Evolutionary conservation across 2,888 invertebrate species (phyloP).

Genomic region (Creontiades dilutus): DNA sequence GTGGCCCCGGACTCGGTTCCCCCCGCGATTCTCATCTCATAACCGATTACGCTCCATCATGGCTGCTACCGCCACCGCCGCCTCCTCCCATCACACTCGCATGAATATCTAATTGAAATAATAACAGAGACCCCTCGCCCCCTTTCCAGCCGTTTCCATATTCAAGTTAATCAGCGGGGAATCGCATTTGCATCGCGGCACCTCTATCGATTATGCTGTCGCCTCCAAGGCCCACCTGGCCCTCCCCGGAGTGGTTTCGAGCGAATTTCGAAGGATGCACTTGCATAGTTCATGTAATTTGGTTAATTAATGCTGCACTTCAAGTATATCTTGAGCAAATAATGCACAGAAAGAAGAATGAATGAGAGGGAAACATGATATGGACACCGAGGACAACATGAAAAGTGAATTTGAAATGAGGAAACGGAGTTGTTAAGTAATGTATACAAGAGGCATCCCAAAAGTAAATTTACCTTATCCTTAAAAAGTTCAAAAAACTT

Average conservation of each 20-base stretch:
- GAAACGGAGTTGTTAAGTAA: too few relatives aligned
- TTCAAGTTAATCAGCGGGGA: not conserved
- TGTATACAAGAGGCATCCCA: too few relatives aligned
- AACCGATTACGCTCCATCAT: conserved; percentile 50
- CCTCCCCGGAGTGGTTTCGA: not conserved
- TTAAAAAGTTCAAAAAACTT: too few relatives aligned
- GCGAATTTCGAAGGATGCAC: not conserved
- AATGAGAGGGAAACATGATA: too few relatives aligned
- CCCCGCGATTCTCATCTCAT: conserved; percentile 34
- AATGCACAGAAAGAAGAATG: too few relatives aligned
- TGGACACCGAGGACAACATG: too few relatives aligned
- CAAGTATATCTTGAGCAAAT: too few relatives aligned
- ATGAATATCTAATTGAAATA: conserved; percentile 27
- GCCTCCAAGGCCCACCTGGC: not conserved
- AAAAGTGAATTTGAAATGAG: too few relatives aligned
- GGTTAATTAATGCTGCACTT: too few relatives aligned
- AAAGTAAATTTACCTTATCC: too few relatives aligned
- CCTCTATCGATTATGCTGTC: conserved; percentile 28
- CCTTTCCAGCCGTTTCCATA: not conserved
- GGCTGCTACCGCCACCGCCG: conserved; percentile 1
- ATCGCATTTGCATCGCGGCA: conserved; percentile 8
- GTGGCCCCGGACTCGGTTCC: not conserved
- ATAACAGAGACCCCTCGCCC: not conserved
- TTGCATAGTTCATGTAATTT: too few relatives aligned
- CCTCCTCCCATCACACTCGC: conserved; percentile 2